These are phyloP conservation scores for Yponomeuta evonymella DNA, from an alignment of 2,888 invertebrate species.

Conservation along the genomic window DNA sequence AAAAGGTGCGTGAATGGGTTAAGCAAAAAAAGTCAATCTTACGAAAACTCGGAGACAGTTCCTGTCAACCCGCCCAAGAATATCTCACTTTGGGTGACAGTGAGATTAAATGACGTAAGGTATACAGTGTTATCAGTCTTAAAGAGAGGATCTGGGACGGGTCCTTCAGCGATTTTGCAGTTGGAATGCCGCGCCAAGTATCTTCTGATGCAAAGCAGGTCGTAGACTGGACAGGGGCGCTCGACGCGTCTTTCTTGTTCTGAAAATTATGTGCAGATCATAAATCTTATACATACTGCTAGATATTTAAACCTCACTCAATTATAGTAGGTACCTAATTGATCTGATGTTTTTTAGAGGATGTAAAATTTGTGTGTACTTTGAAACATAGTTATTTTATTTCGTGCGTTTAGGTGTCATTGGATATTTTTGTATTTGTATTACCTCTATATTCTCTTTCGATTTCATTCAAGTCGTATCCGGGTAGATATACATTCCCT, in stretches of 20 bases:
- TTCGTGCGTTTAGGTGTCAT: no score
- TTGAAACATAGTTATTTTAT: no score
- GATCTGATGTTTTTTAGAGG: no score
- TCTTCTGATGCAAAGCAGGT: conserved; percentile 22
- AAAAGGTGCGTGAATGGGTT: no score
- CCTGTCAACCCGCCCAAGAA: conserved; percentile 30
- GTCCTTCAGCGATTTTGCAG: conserved; percentile 20
- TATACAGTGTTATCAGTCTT: conserved; percentile 20
- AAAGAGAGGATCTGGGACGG: conserved; percentile 27
- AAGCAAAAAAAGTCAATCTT: conserved; percentile 16
- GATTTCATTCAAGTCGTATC: neutral
- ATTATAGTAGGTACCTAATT: no score
- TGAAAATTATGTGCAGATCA: neutral
- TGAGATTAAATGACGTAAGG: conserved; percentile 27
- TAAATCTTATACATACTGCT: no score
- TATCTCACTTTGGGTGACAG: conserved; percentile 23
- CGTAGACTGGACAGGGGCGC: conserved; percentile 21
- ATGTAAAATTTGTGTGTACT: no score
- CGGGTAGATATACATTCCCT: neutral
- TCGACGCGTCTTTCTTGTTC: conserved; percentile 12
- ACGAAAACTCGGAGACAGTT: conserved; percentile 38
- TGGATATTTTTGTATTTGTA: no score
- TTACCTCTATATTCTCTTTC: conserved; percentile 8
- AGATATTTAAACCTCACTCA: no score
- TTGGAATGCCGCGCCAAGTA: conserved; percentile 23